phyloP scores from a whole-genome alignment of 2,888 invertebrate genomes.

The Plutella xylostella region DNA sequence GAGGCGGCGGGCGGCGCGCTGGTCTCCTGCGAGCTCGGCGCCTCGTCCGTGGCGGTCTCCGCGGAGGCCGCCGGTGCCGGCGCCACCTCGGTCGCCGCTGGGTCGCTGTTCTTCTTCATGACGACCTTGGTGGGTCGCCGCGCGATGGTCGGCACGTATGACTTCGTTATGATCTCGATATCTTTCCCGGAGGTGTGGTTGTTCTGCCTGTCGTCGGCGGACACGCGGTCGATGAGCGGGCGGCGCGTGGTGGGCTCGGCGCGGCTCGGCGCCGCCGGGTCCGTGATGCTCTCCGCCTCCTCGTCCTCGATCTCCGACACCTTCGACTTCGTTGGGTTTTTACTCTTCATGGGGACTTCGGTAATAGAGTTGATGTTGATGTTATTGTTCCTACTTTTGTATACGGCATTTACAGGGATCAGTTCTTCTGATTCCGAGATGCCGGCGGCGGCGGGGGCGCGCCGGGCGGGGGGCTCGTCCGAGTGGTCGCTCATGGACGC shows the following conservation, averaged over 20 bases:
- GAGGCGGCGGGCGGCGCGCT: constrained; percentile 14
- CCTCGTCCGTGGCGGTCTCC: constrained; percentile 24
- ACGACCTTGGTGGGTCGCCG: constrained; percentile 52
- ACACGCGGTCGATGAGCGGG: constrained; percentile 54
- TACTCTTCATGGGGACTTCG: constrained; percentile 46
- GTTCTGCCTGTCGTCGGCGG: constrained; percentile 34
- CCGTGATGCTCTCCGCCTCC: constrained; percentile 43
- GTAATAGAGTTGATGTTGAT: constrained; percentile 57
- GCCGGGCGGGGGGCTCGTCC: constrained; percentile 25
- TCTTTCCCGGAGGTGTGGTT: constrained; percentile 43
- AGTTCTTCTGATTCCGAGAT: constrained; percentile 55
- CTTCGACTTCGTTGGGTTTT: constrained; percentile 38
- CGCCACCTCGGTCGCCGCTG: constrained; percentile 6
- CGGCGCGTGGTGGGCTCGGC: constrained; percentile 52
- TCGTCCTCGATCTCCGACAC: constrained; percentile 54
- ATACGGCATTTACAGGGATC: constrained; percentile 53
- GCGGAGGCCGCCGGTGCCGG: constrained; percentile 19
- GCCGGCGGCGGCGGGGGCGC: constrained; percentile 24
- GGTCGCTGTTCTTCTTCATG: constrained; percentile 40
- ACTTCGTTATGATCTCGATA: constrained; percentile 53
- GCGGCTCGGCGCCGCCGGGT: constrained; percentile 46
- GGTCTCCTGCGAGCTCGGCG: constrained; percentile 4
- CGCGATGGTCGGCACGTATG: constrained; percentile 50
- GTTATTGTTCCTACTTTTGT: constrained; percentile 59
- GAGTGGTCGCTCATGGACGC: constrained; percentile 55